A percentile compares a stretch with the other conserved stretches of the same genome.
phyloP scores from a whole-genome alignment of 2,113 vertebrate genomes.

The Mustela nigripes region DNA sequence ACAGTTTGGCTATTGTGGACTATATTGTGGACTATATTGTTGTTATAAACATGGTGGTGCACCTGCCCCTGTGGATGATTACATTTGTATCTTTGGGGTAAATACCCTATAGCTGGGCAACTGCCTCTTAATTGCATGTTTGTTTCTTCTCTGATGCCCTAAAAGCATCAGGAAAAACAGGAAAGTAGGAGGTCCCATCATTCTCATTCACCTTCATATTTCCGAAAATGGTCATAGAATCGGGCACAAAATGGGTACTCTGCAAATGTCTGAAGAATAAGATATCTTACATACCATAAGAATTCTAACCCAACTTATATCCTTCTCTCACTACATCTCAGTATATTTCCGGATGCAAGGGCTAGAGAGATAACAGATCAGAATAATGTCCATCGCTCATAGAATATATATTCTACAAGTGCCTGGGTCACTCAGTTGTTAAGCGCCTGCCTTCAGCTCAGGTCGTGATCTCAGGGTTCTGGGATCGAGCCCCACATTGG shows the following conservation, averaged over 20 bases:
- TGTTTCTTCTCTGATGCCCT: neutral
- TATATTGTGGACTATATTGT: no score
- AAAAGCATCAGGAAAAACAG: neutral
- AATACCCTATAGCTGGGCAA: neutral
- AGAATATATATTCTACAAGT: no score
- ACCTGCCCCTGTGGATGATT: no score
- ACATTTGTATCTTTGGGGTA: no score
- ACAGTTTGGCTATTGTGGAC: no score
- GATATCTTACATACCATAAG: neutral
- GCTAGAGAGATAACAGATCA: rapidly evolving
- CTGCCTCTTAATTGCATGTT: neutral
- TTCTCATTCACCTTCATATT: neutral
- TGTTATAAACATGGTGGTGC: no score
- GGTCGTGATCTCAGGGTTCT: no score
- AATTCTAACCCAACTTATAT: neutral
- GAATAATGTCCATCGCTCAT: neutral
- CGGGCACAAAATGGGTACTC: neutral
- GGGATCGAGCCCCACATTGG: no score
- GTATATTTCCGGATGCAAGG: neutral
- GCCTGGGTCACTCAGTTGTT: no score
- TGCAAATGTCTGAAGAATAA: neutral
- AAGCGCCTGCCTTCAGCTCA: no score
- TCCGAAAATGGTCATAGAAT: neutral
- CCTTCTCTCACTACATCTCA: neutral
- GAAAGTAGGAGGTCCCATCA: no score